These are phyloP conservation scores for Limnothrissa miodon DNA, from an alignment of 2,113 vertebrate genomes.

Conservation along the genomic window DNA sequence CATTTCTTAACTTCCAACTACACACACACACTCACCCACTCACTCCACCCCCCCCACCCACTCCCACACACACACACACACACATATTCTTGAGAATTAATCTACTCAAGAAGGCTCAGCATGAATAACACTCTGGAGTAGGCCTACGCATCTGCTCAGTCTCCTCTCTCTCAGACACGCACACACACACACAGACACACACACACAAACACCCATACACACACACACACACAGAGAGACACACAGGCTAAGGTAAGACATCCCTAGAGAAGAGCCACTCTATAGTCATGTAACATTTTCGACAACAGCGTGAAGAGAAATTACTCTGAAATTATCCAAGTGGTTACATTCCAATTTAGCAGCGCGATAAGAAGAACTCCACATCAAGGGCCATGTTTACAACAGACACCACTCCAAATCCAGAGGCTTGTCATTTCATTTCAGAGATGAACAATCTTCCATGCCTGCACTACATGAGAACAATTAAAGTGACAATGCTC, in stretches of 20 bases:
- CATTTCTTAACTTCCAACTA: background rate
- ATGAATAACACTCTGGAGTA: background rate
- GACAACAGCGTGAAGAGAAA: background rate
- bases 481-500: background rate
- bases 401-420: background rate
- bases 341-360: conserved; percentile 2
- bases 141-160: background rate
- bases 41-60: background rate
- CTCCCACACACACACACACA: too few relatives aligned
- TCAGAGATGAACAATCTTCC: background rate
- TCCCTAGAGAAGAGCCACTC: background rate
- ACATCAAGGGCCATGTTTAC: background rate
- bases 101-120: conserved; percentile 1
- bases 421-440: background rate
- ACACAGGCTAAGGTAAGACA: background rate
- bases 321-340: background rate
- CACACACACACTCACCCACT: background rate
- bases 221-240: background rate
- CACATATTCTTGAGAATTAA: background rate
- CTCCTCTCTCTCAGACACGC: background rate
- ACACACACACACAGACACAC: background rate
- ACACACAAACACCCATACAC: background rate
- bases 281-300: background rate
- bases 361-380: background rate
- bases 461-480: background rate